Conservation (phyloP, 30 jellyfish, hydroid and myxozoan genomes). For the Hydra vulgaris region DNA sequence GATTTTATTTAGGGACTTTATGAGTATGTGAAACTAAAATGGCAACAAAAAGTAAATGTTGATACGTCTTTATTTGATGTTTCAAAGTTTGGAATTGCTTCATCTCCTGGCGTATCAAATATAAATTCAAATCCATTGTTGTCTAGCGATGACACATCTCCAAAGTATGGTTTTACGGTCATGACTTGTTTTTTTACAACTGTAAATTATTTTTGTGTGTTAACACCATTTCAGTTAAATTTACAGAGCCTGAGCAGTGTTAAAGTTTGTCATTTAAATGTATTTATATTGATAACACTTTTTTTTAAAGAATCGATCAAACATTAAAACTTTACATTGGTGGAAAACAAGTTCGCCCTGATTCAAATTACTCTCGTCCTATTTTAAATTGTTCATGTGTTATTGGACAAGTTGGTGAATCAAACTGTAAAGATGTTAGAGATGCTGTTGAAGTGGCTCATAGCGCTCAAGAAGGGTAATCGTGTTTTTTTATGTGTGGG, state of each 20-base stretch:
- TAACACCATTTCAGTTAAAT: background rate
- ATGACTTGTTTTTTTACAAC: background rate
- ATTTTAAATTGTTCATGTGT: constrained; percentile 50
- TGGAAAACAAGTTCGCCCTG: constrained; percentile 94
- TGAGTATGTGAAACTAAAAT: constrained; percentile 87
- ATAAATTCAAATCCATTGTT: constrained; percentile 51
- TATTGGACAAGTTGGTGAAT: constrained; percentile 91
- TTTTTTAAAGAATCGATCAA: constrained; percentile 59
- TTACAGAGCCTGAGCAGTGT: no score
- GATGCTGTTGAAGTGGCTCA: constrained; percentile 95
- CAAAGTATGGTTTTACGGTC: constrained; percentile 30
- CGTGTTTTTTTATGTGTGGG: background rate
- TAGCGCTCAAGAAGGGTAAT: constrained; percentile 70
- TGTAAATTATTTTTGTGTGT: background rate
- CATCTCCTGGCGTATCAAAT: constrained; percentile 64
- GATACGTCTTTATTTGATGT: constrained; percentile 48
- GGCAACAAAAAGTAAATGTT: constrained; percentile 48
- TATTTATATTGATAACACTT: background rate
- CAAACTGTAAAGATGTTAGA: constrained; percentile 87
- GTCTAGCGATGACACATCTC: constrained; percentile 15
- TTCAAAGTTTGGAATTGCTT: constrained; percentile 61
- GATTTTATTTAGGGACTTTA: constrained; percentile 61
- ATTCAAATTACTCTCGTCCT: constrained; percentile 76
- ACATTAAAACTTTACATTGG: constrained; percentile 73
- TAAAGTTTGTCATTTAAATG: no score